Evolutionary conservation across 2,113 vertebrate genomes (phyloP).

Genomic region (Ardeotis arabs): DNA sequence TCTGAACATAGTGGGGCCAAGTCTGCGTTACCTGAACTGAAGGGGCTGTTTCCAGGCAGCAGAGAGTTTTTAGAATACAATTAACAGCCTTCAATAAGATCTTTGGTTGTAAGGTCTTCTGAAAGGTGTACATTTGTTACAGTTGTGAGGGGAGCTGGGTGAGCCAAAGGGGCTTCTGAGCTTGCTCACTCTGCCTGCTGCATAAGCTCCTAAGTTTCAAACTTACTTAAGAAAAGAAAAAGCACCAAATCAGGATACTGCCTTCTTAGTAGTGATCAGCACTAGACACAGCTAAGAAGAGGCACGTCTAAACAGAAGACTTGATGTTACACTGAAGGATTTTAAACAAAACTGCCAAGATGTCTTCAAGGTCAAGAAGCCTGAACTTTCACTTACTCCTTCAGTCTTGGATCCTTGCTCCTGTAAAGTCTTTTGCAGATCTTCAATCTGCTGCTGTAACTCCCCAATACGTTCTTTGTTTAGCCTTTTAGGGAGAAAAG

Average conservation of each 20-base stretch:
- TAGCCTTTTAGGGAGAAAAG: constrained; percentile 73
- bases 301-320: background rate
- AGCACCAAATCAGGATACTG: background rate
- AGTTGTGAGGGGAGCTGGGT: background rate
- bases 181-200: background rate
- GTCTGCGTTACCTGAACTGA: background rate
- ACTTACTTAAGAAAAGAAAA: background rate
- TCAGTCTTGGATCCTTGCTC: constrained; percentile 89
- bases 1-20: background rate
- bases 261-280: background rate
- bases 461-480: constrained; percentile 83
- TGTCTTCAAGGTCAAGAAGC: background rate
- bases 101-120: background rate
- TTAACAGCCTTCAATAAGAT: background rate
- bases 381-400: constrained; percentile 82
- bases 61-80: background rate
- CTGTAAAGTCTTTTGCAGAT: constrained; percentile 93
- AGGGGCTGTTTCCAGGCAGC: background rate
- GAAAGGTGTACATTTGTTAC: background rate
- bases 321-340: background rate
- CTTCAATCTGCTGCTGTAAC: constrained; percentile 92
- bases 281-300: background rate
- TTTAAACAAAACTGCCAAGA: background rate
- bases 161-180: background rate
- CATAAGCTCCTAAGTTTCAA: background rate